These are phyloP conservation scores for Turnix velox DNA, from an alignment of 2,113 vertebrate genomes.

Conservation along the genomic window DNA sequence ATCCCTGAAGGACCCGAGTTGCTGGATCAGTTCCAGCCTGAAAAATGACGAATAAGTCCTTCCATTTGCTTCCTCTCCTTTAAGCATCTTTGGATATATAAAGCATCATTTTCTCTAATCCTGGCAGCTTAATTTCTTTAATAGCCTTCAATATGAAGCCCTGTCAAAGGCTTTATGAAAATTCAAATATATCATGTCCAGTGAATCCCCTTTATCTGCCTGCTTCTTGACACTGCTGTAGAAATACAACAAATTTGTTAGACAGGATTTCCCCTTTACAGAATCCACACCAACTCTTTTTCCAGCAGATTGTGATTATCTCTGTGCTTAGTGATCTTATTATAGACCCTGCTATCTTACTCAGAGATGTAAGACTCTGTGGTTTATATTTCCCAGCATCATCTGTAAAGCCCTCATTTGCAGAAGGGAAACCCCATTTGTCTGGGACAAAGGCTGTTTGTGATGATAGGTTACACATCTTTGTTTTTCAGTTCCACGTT, in stretches of 20 bases:
- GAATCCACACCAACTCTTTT: not conserved
- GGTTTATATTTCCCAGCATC: slow-evolving; percentile 1
- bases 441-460: not conserved
- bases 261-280: not conserved
- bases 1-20: not conserved
- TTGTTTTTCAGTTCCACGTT: slow-evolving; percentile 32
- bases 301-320: not conserved
- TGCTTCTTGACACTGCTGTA: slow-evolving; percentile 7
- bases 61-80: slow-evolving; percentile 14
- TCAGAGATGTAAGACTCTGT: not conserved
- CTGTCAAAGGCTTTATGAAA: slow-evolving; percentile 20
- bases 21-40: not conserved
- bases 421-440: not conserved
- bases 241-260: not conserved
- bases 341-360: not conserved
- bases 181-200: slow-evolving; percentile 6
- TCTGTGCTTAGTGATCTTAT: not conserved
- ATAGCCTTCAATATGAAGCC: not conserved
- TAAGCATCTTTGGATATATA: slow-evolving; percentile 14
- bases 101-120: slow-evolving; percentile 33
- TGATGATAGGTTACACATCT: not conserved
- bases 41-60: not conserved
- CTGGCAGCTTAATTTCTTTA: slow-evolving; percentile 40
- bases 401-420: not conserved
- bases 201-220: slow-evolving; percentile 11